Evolutionary conservation across 2,797 vertebrate genomes (phyloP), one percentile per base, ranked within the genome.

Genomic region (Halcyon smyrnensis): DNA sequence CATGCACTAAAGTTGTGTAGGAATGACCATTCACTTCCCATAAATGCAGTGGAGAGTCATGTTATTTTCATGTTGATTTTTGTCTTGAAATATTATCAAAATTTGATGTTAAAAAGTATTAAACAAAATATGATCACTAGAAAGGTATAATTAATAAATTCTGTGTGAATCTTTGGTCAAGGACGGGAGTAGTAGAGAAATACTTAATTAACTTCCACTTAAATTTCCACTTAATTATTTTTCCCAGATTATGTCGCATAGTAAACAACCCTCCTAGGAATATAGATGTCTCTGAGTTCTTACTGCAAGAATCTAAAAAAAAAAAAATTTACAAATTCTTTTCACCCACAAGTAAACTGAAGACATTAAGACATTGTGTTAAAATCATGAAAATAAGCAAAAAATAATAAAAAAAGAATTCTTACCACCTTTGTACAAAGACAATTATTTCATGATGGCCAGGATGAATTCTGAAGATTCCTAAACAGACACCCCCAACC

Each of bases 1-100:
- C 0, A 0, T 0, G 1, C 51, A 77, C 28, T 28, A 74, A 59
- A 73, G 15, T 2, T 23, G 6, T 36, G 11, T 15, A 46, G 54
- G 63, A 85, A 59, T 56, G 28, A 59, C 34, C 17, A 17, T 67
- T 48, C 10, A 19, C 23, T 74, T 83, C 11, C 37, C 83, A 19
- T 28, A 86, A 87, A 54, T 53, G 12, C 18, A 70, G 21, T 19
- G 25, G 15, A 43, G 8, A 59, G 10, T 9, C 67, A 27, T 34
- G 24, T 0, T 16, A 46, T 63, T 34, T 63, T 46, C 28, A 59
- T 51, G 36, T 69, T 14, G 56, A 56, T 57, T 73, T 48, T 67
- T 62, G 25, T 71, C 60, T 71, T 77, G 11, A 93, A 53, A 39
- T 71, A 19, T 39, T 43, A 41, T 45, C 14, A 50, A 48, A 82